These are phyloP conservation scores for Bettongia penicillata DNA, from an alignment of 2,113 vertebrate species.

Conservation along the genomic window DNA sequence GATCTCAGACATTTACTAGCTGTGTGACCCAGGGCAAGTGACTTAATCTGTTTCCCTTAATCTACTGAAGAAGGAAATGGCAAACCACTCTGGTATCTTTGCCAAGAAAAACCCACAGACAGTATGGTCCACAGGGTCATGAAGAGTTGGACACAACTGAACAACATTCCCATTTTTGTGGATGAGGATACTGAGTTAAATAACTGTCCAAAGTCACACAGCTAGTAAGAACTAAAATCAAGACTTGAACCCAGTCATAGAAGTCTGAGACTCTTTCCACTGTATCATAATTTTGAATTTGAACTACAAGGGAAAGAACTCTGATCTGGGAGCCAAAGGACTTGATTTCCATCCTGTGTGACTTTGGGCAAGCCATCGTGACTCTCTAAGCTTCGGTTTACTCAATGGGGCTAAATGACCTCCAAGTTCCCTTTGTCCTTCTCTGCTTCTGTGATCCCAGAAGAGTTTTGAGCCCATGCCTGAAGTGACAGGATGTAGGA, in stretches of 20 bases:
- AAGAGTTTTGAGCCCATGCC: neutral
- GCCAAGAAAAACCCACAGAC: neutral
- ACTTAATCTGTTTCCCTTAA: neutral
- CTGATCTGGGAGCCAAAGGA: constrained; percentile 5
- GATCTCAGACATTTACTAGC: neutral
- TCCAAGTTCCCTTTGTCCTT: constrained; percentile 15
- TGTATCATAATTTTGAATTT: neutral
- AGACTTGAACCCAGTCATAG: neutral
- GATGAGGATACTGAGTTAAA: neutral
- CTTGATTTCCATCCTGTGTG: neutral
- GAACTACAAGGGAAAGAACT: neutral
- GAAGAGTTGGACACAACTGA: neutral
- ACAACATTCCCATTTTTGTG: neutral
- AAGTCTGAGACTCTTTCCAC: neutral
- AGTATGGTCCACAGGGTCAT: no score
- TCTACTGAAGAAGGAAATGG: neutral
- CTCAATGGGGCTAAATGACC: neutral
- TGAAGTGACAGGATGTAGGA: neutral
- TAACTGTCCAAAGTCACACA: neutral
- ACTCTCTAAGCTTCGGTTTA: neutral
- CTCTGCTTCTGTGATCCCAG: neutral
- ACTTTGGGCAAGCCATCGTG: neutral
- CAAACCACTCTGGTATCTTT: neutral
- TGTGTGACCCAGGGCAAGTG: neutral
- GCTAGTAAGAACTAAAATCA: neutral